Evolutionary conservation across 2,888 invertebrate genomes (phyloP).

Genomic region (Bombyx huttoni): DNA sequence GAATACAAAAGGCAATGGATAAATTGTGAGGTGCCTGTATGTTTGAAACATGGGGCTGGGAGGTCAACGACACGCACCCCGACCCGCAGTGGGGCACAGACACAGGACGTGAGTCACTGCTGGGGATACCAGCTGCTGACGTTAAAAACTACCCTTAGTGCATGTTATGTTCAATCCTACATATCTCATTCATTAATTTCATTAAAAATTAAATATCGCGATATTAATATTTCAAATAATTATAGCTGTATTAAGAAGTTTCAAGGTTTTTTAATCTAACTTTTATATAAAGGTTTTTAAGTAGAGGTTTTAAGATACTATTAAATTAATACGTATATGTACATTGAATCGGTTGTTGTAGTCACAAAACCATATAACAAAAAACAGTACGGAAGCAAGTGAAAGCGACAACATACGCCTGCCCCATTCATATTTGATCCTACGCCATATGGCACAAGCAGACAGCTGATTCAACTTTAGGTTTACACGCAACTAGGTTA

Average conservation of each 20-base stretch:
- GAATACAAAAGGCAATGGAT: constrained; percentile 60
- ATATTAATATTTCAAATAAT: no score
- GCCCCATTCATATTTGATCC: constrained; percentile 63
- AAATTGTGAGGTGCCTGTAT: constrained; percentile 52
- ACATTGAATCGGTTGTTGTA: constrained; percentile 5
- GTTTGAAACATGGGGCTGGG: constrained; percentile 54
- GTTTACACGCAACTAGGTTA: constrained; percentile 11
- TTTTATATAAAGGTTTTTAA: no score
- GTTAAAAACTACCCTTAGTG: constrained; percentile 59
- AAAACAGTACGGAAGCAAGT: constrained; percentile 59
- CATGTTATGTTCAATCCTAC: background rate
- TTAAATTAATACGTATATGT: background rate
- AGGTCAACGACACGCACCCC: constrained; percentile 70
- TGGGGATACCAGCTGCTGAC: constrained; percentile 67
- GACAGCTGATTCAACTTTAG: constrained; percentile 51
- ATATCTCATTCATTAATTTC: background rate
- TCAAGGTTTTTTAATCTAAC: no score
- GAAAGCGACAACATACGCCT: constrained; percentile 68
- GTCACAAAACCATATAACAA: constrained; percentile 9
- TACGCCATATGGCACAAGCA: constrained; percentile 55
- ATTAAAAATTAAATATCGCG: background rate
- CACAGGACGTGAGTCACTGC: constrained; percentile 67
- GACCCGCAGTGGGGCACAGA: constrained; percentile 54
- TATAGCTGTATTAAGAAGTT: no score
- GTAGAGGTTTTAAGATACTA: background rate